Evolutionary conservation across 2,113 vertebrate genomes (phyloP).

Genomic region (Rousettus leschenaultii): DNA sequence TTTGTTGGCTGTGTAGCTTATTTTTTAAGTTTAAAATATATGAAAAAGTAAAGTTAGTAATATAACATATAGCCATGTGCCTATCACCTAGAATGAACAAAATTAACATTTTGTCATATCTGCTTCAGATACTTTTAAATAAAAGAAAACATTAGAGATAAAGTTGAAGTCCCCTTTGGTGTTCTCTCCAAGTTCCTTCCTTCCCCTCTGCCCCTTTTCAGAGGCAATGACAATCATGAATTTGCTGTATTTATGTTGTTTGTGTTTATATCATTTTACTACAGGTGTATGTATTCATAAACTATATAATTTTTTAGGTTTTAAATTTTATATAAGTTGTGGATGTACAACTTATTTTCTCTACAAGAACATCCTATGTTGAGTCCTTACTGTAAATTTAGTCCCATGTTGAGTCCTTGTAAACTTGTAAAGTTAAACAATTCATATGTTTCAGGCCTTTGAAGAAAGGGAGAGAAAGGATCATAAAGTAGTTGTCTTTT

Average conservation of each 20-base stretch:
- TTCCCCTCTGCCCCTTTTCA: neutral
- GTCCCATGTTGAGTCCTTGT: neutral
- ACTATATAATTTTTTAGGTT: neutral
- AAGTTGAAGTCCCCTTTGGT: neutral
- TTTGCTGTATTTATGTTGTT: neutral
- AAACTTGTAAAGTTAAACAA: constrained; percentile 8
- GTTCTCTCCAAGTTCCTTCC: neutral
- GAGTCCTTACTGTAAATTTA: neutral
- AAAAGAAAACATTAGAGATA: constrained; percentile 40
- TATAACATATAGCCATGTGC: neutral
- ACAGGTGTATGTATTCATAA: neutral
- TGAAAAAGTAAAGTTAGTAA: neutral
- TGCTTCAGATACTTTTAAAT: constrained; percentile 11
- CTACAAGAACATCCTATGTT: neutral
- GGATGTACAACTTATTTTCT: neutral
- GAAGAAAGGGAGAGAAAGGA: neutral
- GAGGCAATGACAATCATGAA: neutral
- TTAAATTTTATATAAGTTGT: constrained; percentile 29
- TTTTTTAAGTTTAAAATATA: neutral
- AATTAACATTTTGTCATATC: constrained; percentile 39
- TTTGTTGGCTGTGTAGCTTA: neutral
- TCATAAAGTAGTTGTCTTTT: neutral
- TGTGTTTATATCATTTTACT: constrained; percentile 12
- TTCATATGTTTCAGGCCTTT: neutral
- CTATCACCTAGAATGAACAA: constrained; percentile 13